Percentiles rank a stretch among this genome's conserved stretches.
Evolutionary conservation across 1,140 invertebrate species (phyloP).

Genomic region (Octopus sinensis): DNA sequence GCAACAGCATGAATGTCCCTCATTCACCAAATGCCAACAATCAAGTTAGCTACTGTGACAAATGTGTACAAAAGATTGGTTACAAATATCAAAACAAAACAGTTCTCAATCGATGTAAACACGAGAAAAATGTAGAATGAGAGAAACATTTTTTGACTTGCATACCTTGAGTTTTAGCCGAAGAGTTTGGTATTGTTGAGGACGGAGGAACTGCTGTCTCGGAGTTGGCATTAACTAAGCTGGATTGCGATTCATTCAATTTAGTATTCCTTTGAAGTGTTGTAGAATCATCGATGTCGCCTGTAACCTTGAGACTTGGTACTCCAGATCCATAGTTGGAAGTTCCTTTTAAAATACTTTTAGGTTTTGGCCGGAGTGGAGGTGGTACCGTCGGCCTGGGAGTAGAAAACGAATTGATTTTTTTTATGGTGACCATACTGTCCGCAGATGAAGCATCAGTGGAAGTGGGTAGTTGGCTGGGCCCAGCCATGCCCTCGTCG

Average conservation of each 20-base stretch:
- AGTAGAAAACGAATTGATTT: neutral
- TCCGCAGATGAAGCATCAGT: constrained; percentile 23
- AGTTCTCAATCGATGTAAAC: no score
- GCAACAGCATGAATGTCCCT: no score
- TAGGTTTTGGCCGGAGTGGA: constrained; percentile 29
- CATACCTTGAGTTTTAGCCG: constrained; percentile 16
- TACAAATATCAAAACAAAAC: no score
- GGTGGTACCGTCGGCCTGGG: constrained; percentile 26
- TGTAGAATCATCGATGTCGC: constrained; percentile 43
- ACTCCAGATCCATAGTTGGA: constrained; percentile 31
- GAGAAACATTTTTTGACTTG: constrained; percentile 13
- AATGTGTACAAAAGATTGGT: no score
- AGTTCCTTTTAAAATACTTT: constrained; percentile 43
- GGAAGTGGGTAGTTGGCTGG: constrained; percentile 34
- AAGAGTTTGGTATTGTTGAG: neutral
- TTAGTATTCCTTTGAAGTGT: constrained; percentile 49
- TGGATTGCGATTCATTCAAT: constrained; percentile 35
- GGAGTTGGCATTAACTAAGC: neutral
- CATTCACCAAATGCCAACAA: no score
- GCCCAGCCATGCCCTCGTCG: constrained; percentile 30
- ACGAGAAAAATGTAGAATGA: no score
- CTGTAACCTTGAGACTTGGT: constrained; percentile 22
- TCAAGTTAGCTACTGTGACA: no score
- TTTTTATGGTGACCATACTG: constrained; percentile 21
- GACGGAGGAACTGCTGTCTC: neutral